Base-by-base conservation (phyloP, 2,888 invertebrate genomes). In the Disparrhopalites patrizii region DNA sequence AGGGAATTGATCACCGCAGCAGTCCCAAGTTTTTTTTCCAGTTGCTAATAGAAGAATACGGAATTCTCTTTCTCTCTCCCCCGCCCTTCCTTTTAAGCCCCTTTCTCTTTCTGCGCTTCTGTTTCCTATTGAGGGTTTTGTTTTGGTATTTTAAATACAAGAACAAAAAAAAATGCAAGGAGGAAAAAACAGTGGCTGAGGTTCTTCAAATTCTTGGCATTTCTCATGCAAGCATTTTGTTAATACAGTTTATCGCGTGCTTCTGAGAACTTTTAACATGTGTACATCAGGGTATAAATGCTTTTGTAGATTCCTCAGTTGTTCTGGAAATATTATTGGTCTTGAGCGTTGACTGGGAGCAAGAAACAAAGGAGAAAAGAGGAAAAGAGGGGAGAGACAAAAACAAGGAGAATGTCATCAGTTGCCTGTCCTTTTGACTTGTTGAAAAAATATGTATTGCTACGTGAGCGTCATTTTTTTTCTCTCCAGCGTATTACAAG, bases 151-250 rank as follows among this genome's bases (percentile, higher is more conserved):
- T n/a, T n/a, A n/a, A n/a, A 47, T 47, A 51, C 10, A 30, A 28
- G 3, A 31, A 52, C 27, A 50, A 7, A 47, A 47, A 18, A 30
- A 31, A 3, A 20, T 50, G 51, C n/a, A 25, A 51, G 25, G 51
- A n/a, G 47, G 23, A 47, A 51, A 51, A 47, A 51, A 52, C 10
- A 8, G 23, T 23, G 2, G 52, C 30, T 31, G 31, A 43, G 31
- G 31, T 52, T 30, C 30, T 52, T 52, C 31, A 52, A 20, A 52
- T 52, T 52, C 52, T 52, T 52, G 52, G 31, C 52, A 52, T 52
- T 52, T 30, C 27, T 52, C 52, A 52, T 52, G 52, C 52, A 52
- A 52, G 31, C 52, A 52, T 52, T 52, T 52, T 52, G 52, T 52
- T 28, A 30, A 30, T 27, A 31, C 31, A 52, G 31, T 52, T 52